These are phyloP conservation scores for Lepus americanus DNA, from an alignment of 2,113 vertebrate species.

Conservation along the genomic window DNA sequence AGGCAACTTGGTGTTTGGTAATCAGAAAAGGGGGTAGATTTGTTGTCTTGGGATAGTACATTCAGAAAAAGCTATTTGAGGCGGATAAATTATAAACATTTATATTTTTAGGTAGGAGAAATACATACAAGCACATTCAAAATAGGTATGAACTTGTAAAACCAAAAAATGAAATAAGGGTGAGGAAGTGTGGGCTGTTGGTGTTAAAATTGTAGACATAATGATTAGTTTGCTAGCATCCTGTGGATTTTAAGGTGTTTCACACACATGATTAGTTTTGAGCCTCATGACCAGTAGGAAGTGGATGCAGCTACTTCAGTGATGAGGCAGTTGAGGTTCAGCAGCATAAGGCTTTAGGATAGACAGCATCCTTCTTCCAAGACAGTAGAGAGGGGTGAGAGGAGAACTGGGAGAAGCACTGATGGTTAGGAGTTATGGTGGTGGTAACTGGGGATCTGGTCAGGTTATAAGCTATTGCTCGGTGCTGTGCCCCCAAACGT, in stretches of 20 bases:
- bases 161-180: background rate
- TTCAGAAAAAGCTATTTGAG: conserved; percentile 40
- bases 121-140: background rate
- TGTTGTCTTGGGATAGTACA: background rate
- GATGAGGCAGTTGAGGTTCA: background rate
- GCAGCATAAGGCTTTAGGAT: background rate
- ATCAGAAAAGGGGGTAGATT: background rate
- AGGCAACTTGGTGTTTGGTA: background rate
- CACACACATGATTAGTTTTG: background rate
- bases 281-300: conserved; percentile 13
- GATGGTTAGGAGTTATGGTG: background rate
- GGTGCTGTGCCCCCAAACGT: background rate
- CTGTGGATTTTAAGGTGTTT: background rate
- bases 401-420: background rate
- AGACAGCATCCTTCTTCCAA: background rate
- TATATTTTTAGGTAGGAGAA: background rate
- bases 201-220: background rate
- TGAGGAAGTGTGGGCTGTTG: background rate
- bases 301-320: background rate
- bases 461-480: background rate
- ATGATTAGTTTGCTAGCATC: background rate
- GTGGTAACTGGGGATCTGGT: background rate
- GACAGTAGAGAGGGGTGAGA: rapidly evolving
- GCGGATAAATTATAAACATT: background rate
- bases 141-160: background rate